A percentile compares a stretch with the other conserved stretches of the same genome.
These are phyloP conservation scores for Pollenia angustigena DNA, from an alignment of 2,888 invertebrate genomes.

Conservation along the genomic window DNA sequence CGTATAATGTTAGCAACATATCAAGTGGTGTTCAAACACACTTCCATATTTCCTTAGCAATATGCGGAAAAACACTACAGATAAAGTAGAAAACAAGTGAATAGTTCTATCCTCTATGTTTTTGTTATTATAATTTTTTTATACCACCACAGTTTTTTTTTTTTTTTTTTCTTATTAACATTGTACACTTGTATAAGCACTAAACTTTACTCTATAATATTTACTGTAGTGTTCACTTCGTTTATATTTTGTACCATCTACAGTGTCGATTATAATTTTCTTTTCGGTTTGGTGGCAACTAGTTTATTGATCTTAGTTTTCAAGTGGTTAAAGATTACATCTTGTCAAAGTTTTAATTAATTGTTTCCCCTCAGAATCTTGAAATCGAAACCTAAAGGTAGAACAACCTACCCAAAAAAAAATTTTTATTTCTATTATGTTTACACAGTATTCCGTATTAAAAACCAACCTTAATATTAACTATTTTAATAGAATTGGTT, in stretches of 20 bases:
- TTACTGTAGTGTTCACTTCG: not conserved
- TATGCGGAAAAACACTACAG: not conserved
- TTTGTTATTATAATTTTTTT: constrained; percentile 32
- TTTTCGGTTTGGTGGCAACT: not conserved
- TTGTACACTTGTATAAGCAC: constrained; percentile 6
- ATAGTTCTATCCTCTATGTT: not conserved
- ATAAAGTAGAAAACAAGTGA: not conserved
- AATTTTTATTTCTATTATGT: no score
- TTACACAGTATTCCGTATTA: no score
- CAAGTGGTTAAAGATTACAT: no score
- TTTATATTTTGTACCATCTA: not conserved
- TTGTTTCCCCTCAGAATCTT: no score
- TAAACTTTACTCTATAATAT: not conserved
- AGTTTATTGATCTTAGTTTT: not conserved
- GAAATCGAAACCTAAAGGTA: no score
- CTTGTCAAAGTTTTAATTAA: no score
- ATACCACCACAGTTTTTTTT: constrained; percentile 49
- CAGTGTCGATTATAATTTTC: not conserved
- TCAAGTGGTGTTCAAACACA: constrained; percentile 55
- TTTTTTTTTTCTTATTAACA: constrained; percentile 23
- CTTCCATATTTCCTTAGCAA: constrained; percentile 38
- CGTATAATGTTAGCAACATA: constrained; percentile 53
- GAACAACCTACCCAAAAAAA: no score
- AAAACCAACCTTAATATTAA: no score
- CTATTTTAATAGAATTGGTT: no score